Base-by-base conservation (phyloP, 2,888 invertebrate genomes). In the Troides helena region DNA sequence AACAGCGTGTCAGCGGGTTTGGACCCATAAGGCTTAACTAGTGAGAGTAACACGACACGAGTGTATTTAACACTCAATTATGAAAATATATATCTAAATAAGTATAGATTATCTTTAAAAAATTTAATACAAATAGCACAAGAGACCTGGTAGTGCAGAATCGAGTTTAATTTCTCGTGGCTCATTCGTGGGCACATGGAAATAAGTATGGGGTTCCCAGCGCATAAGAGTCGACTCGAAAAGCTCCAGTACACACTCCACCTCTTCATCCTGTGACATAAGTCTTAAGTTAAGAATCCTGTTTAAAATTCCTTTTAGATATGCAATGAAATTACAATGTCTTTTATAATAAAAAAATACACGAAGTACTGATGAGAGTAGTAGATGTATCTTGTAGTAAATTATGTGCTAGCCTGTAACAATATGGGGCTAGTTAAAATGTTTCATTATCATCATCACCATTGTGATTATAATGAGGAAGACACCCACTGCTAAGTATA, bases 241-340 rank as follows among this genome's bases (percentile, higher is more conserved):
- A 53, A 89, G 73, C 74, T 93, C 92, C 61, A 93, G 75, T 0
- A 87, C 85, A 71, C 90, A 92, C 4, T 81, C 79, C 0, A 85
- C 80, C 70, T 90, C 89, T 39, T 79, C 75, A 5, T 87, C 79
- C 89, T 90, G 50, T 17, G 1, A 17, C 50, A 50, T 17, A 50
- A 50, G 10, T 10, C 1, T 10, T 1, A 39, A 39, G 39, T 39
- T 39, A 39, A 39, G 0, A 10, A 10, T 7, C 7, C 10, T 30
- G 7, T 10, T 39, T 39, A 10, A 39, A 6, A 39, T 39, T 10
- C 8, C 39, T 39, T 39, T 39, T 10, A 39, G 8, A 7, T 39
- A 10, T 39, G 1, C 6, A 39, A 10, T 39, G 39, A 39, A 39
- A 7, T 39, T 39, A 7, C 39, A 39, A 39, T 39, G 1, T 10